Evolutionary conservation across 2,113 vertebrate species (phyloP).

Genomic region (Scalopus aquaticus): DNA sequence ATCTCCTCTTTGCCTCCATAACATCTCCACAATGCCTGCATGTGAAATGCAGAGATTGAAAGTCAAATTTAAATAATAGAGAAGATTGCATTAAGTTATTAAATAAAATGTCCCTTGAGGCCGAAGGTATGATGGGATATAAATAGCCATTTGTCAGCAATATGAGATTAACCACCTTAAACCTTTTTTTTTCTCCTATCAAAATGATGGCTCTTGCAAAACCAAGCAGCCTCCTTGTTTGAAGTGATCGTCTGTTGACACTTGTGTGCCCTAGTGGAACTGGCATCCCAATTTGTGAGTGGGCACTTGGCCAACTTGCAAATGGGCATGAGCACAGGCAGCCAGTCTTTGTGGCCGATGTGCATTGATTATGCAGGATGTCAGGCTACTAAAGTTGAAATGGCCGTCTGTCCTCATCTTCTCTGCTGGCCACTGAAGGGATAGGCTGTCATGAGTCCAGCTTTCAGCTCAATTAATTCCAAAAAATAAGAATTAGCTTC

Average conservation of each 20-base stretch:
- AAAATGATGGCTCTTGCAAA: constrained; percentile 61
- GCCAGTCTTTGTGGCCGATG: constrained; percentile 22
- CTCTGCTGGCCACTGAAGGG: constrained; percentile 53
- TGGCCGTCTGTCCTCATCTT: constrained; percentile 55
- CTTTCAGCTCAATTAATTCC: constrained; percentile 62
- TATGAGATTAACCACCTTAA: constrained; percentile 51
- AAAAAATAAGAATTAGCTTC: constrained; percentile 76
- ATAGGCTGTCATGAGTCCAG: constrained; percentile 36
- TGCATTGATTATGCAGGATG: constrained; percentile 49
- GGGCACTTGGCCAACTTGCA: constrained; percentile 66
- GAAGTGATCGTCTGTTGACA: constrained; percentile 71
- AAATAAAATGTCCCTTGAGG: constrained; percentile 60
- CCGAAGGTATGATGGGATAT: constrained; percentile 45
- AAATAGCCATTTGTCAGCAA: constrained; percentile 70
- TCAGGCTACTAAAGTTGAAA: constrained; percentile 75
- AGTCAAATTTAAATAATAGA: constrained; percentile 65
- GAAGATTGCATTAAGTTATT: constrained; percentile 67
- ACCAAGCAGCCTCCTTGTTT: constrained; percentile 51
- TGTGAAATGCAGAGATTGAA: constrained; percentile 66
- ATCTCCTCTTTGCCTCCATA: constrained; percentile 24
- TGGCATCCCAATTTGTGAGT: constrained; percentile 67
- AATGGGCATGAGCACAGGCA: constrained; percentile 34
- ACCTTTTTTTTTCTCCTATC: background rate
- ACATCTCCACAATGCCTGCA: constrained; percentile 17
- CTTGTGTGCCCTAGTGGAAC: constrained; percentile 65